Evolutionary conservation across 1,140 invertebrate species (phyloP).

Genomic region (Coelopa frigida): DNA sequence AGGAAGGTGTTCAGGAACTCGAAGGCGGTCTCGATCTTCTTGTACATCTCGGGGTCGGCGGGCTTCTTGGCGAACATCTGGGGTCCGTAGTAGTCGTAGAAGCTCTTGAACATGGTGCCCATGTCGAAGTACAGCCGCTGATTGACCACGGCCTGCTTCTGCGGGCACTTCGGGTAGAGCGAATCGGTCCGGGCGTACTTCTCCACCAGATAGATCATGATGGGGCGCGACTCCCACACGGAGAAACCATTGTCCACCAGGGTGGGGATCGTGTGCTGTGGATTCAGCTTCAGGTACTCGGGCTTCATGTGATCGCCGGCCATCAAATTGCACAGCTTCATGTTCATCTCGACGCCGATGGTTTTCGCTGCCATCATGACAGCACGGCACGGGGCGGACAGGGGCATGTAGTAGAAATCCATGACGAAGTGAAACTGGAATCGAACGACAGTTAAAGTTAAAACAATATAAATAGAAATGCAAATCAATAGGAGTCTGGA

Average conservation of each 20-base stretch:
- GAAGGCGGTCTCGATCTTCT: conserved; percentile 56
- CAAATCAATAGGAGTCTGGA: too few species aligned
- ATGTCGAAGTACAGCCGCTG: conserved; percentile 66
- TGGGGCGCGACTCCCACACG: conserved; percentile 62
- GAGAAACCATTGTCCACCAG: conserved; percentile 58
- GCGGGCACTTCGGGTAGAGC: conserved; percentile 59
- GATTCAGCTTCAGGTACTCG: conserved; percentile 57
- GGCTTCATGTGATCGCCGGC: conserved; percentile 59
- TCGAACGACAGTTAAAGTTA: too few species aligned
- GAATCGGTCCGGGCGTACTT: conserved; percentile 58
- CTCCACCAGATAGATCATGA: conserved; percentile 59
- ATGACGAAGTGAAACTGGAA: conserved; percentile 13
- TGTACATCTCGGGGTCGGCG: conserved; percentile 55
- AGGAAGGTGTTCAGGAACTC: conserved; percentile 58
- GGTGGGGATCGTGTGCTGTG: conserved; percentile 56
- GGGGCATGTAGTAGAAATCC: conserved; percentile 58
- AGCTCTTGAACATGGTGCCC: conserved; percentile 56
- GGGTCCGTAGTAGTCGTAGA: conserved; percentile 55
- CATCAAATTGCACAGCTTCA: conserved; percentile 57
- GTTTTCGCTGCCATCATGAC: conserved; percentile 59
- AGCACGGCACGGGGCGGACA: conserved; percentile 61
- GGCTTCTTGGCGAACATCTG: conserved; percentile 56
- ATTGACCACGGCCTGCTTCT: conserved; percentile 60
- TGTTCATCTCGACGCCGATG: conserved; percentile 62
- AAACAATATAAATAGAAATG: too few species aligned